Conservation (phyloP, 2,888 invertebrate species). For the Meandrusa payeni region DNA sequence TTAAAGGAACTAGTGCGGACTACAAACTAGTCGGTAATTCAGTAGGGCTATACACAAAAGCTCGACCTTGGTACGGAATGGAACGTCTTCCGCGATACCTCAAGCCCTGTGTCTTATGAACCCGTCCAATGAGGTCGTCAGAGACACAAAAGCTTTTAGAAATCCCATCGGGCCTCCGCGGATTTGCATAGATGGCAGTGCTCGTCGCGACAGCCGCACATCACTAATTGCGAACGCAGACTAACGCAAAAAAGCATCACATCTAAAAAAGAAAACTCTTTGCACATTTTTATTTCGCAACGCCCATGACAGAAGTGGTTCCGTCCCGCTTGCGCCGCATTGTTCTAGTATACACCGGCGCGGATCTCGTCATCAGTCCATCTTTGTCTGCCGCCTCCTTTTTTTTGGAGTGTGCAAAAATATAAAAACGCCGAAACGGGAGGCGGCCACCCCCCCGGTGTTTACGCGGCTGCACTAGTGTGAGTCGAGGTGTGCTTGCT, state of each 20-base stretch:
- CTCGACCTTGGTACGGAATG: constrained; percentile 53
- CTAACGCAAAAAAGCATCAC: constrained; percentile 78
- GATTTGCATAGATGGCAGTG: constrained; percentile 70
- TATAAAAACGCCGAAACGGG: constrained; percentile 78
- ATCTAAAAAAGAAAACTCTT: constrained; percentile 74
- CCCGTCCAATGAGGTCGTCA: constrained; percentile 25
- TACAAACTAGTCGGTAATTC: constrained; percentile 33
- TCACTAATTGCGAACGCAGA: constrained; percentile 80
- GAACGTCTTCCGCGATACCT: constrained; percentile 60
- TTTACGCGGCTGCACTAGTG: constrained; percentile 58
- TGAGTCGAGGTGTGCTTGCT: constrained; percentile 69
- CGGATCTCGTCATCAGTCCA: constrained; percentile 74
- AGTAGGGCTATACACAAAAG: constrained; percentile 36
- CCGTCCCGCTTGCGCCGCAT: constrained; percentile 70
- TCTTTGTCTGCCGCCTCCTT: constrained; percentile 76
- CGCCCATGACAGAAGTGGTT: constrained; percentile 68
- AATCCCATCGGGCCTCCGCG: constrained; percentile 36
- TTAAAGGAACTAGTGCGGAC: constrained; percentile 49
- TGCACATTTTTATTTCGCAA: constrained; percentile 78
- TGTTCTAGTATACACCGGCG: constrained; percentile 48
- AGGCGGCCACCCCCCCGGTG: constrained; percentile 54
- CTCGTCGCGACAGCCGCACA: constrained; percentile 69
- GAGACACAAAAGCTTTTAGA: constrained; percentile 55
- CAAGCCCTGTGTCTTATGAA: constrained; percentile 43
- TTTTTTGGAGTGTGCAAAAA: constrained; percentile 80